Conservation (phyloP, 2,113 vertebrate genomes). For the Ifrita kowaldi region DNA sequence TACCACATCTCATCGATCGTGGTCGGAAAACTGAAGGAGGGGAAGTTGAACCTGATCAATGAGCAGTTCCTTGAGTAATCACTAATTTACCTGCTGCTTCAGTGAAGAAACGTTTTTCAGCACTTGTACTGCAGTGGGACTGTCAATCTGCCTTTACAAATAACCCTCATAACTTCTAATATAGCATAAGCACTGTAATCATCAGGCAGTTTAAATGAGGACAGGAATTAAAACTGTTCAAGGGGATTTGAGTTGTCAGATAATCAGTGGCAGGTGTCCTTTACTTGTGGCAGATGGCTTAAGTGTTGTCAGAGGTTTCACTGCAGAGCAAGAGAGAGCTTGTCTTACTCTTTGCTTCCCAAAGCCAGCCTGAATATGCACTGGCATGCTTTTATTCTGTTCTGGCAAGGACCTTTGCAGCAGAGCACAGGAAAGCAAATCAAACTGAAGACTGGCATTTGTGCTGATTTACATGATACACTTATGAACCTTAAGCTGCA, state of each 20-base stretch:
- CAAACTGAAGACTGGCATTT: background rate
- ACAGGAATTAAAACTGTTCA: background rate
- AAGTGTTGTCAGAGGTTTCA: background rate
- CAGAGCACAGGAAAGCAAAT: background rate
- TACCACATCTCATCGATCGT: background rate
- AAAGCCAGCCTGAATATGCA: background rate
- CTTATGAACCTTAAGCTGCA: background rate
- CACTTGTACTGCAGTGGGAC: background rate
- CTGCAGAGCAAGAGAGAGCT: background rate
- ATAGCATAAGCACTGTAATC: background rate
- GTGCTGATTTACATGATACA: background rate
- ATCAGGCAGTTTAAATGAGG: conserved; percentile 1
- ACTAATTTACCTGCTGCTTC: background rate
- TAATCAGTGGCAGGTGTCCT: conserved; percentile 21
- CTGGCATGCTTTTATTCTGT: background rate
- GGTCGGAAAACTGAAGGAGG: background rate
- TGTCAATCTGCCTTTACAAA: background rate
- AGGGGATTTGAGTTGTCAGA: background rate
- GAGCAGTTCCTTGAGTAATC: background rate
- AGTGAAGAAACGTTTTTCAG: background rate
- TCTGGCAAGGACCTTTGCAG: background rate
- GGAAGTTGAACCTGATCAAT: background rate
- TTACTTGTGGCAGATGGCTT: background rate
- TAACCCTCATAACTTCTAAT: background rate
- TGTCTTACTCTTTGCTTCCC: background rate